Percentiles rank a stretch among this genome's conserved stretches.
phyloP scores from a whole-genome alignment of 2,888 invertebrate genomes.

The Stramonita haemastoma region DNA sequence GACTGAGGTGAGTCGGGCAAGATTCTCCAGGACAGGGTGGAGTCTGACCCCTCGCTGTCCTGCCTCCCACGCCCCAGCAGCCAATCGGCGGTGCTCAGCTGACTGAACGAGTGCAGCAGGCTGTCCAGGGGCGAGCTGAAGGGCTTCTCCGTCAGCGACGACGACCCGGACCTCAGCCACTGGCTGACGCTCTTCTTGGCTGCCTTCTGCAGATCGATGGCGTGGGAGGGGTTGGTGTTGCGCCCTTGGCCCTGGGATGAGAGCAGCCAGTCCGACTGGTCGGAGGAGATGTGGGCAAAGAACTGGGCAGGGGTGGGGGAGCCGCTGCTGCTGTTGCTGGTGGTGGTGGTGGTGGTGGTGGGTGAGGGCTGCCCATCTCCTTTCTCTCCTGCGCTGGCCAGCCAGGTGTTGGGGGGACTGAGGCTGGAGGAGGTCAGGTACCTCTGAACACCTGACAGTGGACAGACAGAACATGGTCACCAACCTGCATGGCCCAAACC shows the following conservation, averaged over 20 bases:
- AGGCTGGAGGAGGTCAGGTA: not conserved
- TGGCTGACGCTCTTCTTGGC: constrained; percentile 1
- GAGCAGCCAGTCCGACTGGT: constrained; percentile 39
- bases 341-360: not conserved
- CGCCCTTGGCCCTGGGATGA: not conserved
- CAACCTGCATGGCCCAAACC: too few relatives aligned
- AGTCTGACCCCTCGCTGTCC: constrained; percentile 2
- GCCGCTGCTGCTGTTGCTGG: not conserved
- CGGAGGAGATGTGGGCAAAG: constrained; percentile 37
- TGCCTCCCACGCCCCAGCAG: constrained; percentile 21
- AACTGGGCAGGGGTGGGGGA: not conserved
- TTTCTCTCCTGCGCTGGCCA: not conserved
- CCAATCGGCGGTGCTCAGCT: constrained; percentile 44
- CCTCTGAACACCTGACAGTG: constrained; percentile 29
- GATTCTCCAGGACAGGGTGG: not conserved
- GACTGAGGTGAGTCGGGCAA: not conserved
- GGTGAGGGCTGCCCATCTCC: not conserved
- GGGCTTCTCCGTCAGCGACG: not conserved
- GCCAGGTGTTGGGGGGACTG: constrained; percentile 7
- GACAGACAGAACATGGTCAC: not conserved
- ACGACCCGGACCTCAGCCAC: constrained; percentile 34
- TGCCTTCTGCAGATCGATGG: constrained; percentile 30
- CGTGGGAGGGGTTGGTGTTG: not conserved
- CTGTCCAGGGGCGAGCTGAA: constrained; percentile 23
- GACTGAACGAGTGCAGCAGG: constrained; percentile 24